phyloP scores from a whole-genome alignment of 2,888 invertebrate species.

The Osmoderma eremita region DNA sequence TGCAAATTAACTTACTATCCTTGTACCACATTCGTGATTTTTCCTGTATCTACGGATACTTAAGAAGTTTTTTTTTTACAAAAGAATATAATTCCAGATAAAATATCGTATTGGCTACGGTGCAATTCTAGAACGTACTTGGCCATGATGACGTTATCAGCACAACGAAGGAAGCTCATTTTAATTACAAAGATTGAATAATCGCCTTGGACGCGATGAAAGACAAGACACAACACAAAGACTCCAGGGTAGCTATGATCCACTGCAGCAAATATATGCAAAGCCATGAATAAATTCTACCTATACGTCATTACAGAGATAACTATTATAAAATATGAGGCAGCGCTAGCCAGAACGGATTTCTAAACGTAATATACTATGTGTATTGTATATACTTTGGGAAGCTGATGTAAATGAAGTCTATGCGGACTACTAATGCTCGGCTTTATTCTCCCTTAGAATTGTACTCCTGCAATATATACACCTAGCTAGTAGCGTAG shows the following conservation, averaged over 20 bases:
- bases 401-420: slow-evolving; percentile 49
- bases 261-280: slow-evolving; percentile 57
- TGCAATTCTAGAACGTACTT: too few relatives aligned
- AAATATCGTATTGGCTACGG: too few relatives aligned
- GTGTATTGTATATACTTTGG: too few relatives aligned
- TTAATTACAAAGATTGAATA: slow-evolving; percentile 64
- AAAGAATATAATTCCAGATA: too few relatives aligned
- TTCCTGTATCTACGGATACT: too few relatives aligned
- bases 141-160: too few relatives aligned
- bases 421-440: too few relatives aligned
- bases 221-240: slow-evolving; percentile 62
- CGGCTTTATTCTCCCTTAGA: background rate
- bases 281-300: slow-evolving; percentile 61
- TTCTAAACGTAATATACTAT: slow-evolving; percentile 31
- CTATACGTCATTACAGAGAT: slow-evolving; percentile 59
- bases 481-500: background rate
- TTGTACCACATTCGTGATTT: too few relatives aligned
- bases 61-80: too few relatives aligned
- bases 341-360: slow-evolving; percentile 39
- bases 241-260: slow-evolving; percentile 54
- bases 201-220: slow-evolving; percentile 60
- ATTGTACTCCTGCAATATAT: too few relatives aligned
- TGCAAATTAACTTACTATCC: too few relatives aligned
- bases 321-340: slow-evolving; percentile 58
- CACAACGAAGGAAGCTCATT: slow-evolving; percentile 61